Percentiles rank a stretch among this genome's conserved stretches.
These are phyloP conservation scores for Numenius phaeopus DNA, from an alignment of 2,797 vertebrate genomes.

Conservation along the genomic window DNA sequence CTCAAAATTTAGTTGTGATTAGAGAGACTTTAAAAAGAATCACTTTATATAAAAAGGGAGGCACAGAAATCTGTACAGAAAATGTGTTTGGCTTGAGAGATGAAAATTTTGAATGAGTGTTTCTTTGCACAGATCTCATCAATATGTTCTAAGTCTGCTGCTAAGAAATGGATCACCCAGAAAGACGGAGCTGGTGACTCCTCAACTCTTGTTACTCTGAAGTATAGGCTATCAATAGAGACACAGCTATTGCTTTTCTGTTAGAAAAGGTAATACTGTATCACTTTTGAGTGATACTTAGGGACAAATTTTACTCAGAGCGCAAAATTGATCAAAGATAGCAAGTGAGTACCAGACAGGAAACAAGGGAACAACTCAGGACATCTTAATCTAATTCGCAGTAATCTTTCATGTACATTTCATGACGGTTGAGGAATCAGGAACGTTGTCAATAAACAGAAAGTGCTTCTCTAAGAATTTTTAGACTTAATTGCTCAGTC, in stretches of 20 bases:
- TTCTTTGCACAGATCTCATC: background rate
- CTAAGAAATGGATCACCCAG: background rate
- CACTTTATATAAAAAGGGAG: background rate
- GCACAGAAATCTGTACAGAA: background rate
- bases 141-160: background rate
- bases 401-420: background rate
- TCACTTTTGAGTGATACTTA: background rate
- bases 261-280: background rate
- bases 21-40: background rate
- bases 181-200: background rate
- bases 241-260: background rate
- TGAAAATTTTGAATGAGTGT: background rate
- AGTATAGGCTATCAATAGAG: background rate
- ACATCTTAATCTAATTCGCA: background rate
- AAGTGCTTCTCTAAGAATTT: background rate
- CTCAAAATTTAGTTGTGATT: background rate
- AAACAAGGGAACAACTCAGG: background rate
- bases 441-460: background rate
- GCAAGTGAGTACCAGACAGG: background rate
- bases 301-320: background rate
- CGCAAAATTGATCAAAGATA: background rate
- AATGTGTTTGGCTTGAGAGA: background rate
- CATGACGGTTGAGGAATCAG: background rate
- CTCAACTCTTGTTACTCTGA: background rate
- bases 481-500: background rate